These are phyloP conservation scores for Peromyscus aztecus DNA, from an alignment of 2,797 vertebrate species.

Conservation along the genomic window DNA sequence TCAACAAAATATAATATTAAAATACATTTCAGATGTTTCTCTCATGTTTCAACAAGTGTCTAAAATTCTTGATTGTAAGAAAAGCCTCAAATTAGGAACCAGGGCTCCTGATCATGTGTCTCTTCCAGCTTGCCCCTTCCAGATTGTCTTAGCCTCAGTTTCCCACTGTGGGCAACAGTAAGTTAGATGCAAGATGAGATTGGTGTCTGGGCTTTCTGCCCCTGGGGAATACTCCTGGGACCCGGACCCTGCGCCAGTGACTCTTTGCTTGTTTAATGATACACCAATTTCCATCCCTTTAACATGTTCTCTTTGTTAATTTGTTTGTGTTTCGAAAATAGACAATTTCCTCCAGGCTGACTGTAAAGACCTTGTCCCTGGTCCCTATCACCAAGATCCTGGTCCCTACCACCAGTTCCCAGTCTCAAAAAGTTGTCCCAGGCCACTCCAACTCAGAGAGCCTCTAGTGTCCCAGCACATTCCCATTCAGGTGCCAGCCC, in stretches of 20 bases:
- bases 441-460: background rate
- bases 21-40: constrained; percentile 22
- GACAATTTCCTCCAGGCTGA: background rate
- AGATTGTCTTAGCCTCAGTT: background rate
- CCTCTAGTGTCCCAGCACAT: background rate
- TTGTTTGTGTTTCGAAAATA: background rate
- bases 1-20: background rate
- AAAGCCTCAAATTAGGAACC: background rate
- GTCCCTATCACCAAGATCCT: background rate
- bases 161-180: background rate
- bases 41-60: constrained; percentile 27
- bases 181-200: background rate
- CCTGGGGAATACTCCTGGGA: background rate
- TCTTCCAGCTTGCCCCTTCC: background rate
- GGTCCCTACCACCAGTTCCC: background rate
- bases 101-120: background rate
- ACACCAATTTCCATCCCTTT: background rate
- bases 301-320: background rate
- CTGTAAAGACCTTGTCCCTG: background rate
- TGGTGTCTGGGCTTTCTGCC: background rate
- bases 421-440: background rate
- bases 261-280: background rate
- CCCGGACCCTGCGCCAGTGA: background rate
- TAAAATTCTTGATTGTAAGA: background rate
- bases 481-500: background rate